Percentiles rank a stretch among this genome's conserved stretches.
phyloP scores from a whole-genome alignment of 2,113 vertebrate species.

The Turnix velox region DNA sequence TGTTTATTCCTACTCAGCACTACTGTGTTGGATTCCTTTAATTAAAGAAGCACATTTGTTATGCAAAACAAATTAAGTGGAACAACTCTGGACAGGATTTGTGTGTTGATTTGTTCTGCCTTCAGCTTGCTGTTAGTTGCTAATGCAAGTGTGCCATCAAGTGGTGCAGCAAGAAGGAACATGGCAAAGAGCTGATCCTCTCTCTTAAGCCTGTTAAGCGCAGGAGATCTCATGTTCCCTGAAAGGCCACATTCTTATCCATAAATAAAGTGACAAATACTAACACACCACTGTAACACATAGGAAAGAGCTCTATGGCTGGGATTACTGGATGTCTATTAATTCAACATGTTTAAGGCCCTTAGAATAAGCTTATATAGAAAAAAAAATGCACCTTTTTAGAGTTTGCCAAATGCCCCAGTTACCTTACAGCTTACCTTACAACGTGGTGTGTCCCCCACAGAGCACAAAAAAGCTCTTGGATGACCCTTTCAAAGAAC shows the following conservation, averaged over 20 bases:
- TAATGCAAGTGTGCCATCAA: slow-evolving; percentile 61
- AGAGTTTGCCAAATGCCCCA: not conserved
- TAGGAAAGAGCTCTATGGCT: not conserved
- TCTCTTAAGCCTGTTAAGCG: not conserved
- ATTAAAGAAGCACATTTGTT: slow-evolving; percentile 1
- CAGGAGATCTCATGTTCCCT: not conserved
- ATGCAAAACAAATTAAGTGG: slow-evolving; percentile 33
- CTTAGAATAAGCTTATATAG: not conserved
- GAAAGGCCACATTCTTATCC: not conserved
- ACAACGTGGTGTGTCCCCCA: not conserved
- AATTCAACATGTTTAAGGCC: not conserved
- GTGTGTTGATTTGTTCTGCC: not conserved
- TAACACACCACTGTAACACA: accelerated
- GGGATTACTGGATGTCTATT: not conserved
- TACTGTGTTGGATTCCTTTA: not conserved
- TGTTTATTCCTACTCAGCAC: not conserved
- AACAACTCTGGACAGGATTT: not conserved
- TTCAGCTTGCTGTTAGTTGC: not conserved
- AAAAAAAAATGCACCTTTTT: not conserved
- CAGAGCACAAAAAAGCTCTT: not conserved
- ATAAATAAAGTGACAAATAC: not conserved
- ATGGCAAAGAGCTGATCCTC: not conserved
- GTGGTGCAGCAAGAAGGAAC: not conserved
- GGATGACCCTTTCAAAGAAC: not conserved
- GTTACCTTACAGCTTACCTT: not conserved